Conservation (phyloP, 2,888 invertebrate species). For the Cantharis lateralis region DNA sequence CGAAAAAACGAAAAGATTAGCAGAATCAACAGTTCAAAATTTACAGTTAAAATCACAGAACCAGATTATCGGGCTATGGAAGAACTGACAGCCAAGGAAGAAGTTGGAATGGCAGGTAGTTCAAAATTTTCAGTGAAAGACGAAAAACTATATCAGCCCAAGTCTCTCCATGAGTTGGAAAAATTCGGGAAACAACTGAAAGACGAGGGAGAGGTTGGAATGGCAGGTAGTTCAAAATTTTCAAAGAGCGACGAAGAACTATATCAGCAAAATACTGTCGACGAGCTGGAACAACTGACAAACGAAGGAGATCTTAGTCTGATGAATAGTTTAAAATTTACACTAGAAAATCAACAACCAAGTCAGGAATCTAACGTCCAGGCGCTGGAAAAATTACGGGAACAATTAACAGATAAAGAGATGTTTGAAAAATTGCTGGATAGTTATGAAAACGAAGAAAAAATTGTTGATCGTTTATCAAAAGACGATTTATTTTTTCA, state of each 20-base stretch:
- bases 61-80: no score
- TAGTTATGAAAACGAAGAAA: constrained; percentile 40
- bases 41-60: background rate
- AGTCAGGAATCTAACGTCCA: background rate
- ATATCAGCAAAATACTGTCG: no score
- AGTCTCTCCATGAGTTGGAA: no score
- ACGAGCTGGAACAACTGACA: no score
- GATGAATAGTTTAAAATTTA: background rate
- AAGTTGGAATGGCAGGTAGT: no score
- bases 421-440: constrained; percentile 39
- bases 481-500: constrained; percentile 38
- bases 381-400: background rate
- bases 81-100: no score
- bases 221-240: no score
- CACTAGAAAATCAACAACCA: background rate
- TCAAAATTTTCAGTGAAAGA: no score
- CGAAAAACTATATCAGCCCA: no score
- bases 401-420: constrained; percentile 38
- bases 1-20: background rate
- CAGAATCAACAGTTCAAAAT: background rate
- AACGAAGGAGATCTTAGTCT: background rate
- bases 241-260: no score
- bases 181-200: no score
- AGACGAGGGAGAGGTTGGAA: no score
- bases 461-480: constrained; percentile 36